Percentiles rank a stretch among this genome's conserved stretches.
These are phyloP conservation scores for Drosophila infuscata DNA, from an alignment of 2,888 invertebrate genomes.

Conservation along the genomic window DNA sequence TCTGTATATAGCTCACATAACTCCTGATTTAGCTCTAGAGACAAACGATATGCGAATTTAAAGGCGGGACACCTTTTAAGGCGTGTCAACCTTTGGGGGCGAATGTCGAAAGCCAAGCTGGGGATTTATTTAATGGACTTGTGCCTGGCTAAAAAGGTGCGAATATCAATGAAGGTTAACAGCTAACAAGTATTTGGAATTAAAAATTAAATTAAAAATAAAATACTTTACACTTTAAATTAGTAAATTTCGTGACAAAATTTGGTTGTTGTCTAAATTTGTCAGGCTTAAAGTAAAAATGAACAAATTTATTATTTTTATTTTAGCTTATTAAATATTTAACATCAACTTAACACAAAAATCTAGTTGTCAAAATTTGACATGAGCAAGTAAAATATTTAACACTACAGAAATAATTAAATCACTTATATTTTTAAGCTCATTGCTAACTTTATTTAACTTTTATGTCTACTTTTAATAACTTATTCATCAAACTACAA, in stretches of 20 bases:
- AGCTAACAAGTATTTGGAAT: background rate
- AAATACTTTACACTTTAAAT: background rate
- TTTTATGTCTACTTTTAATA: background rate
- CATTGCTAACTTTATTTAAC: background rate
- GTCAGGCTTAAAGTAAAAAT: background rate
- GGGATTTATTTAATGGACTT: conserved; percentile 37
- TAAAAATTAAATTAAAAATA: background rate
- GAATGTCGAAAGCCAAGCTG: conserved; percentile 22
- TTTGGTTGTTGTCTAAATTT: background rate
- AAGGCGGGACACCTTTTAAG: conserved; percentile 37
- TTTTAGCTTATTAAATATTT: background rate
- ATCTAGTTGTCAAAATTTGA: background rate
- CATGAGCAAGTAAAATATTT: background rate
- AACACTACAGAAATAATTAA: background rate
- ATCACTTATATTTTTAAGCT: background rate
- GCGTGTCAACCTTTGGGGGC: conserved; percentile 21
- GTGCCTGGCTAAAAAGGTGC: conserved; percentile 7
- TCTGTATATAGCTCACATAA: background rate
- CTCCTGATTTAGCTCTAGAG: conserved; percentile 11
- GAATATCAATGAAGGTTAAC: background rate
- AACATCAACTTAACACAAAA: background rate
- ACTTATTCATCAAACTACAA: background rate
- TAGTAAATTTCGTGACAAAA: background rate
- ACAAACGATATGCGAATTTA: conserved; percentile 52
- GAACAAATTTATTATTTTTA: background rate